Evolutionary conservation across 2,888 invertebrate species (phyloP), one percentile per base, ranked within the genome.

Genomic region (Diplolepis rosae): DNA sequence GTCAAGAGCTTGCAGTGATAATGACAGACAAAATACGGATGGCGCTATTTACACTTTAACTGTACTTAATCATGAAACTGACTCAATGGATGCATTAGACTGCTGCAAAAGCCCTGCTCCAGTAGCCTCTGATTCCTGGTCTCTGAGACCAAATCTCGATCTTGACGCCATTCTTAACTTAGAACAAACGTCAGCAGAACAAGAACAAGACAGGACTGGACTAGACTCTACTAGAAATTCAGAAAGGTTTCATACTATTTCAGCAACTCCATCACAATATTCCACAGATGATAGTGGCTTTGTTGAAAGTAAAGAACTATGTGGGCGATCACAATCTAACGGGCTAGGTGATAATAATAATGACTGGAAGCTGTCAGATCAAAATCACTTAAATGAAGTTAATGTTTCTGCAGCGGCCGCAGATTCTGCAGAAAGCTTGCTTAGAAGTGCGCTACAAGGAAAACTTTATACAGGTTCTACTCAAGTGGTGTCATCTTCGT

Each of bases 361-460:
- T 88, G 95, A 95, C 87, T 95, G 95, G 94, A 94, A 94, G 86
- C 91, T 94, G 85, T 93, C 93, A 70, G 93, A 95, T 85, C 93
- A 94, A 88, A 95, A 94, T 84, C 83, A 80, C 45, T 76, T 87
- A 0, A 84, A 85, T 32, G 74, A 73, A 72, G 35, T 35, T 9
- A 22, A 22, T 13, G 35, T 39, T 35, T 11, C 54, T 72, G 24
- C 69, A 67, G 39, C 82, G 79, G 1, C 80, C 6, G 79, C 81
- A 0, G 88, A 88, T 22, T 89, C 90, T 4, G 89, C 94, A 22
- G 95, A 95, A 84, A 95, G 95, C 32, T 89, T 96, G 76, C 89
- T 96, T 76, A 91, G 96, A 80, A 96, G 94, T 85, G 96, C 96
- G 9, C 91, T 96, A 76, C 96, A 96, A 87, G 96, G 96, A 54